These are phyloP conservation scores for Manacus vitellinus DNA, from an alignment of 2,113 vertebrate genomes.

Conservation along the genomic window DNA sequence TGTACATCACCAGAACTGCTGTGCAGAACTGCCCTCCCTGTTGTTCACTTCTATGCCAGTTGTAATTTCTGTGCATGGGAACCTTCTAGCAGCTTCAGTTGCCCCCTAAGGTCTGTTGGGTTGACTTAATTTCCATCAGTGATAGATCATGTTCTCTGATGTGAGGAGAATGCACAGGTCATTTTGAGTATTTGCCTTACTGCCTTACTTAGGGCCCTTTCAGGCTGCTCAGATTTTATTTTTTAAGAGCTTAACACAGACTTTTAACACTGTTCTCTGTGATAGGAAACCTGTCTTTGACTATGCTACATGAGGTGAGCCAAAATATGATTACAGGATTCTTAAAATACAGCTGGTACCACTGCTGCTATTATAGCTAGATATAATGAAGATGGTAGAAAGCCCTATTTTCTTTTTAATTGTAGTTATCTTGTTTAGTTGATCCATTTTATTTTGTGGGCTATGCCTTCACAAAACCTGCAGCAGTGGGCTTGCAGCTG, in stretches of 20 bases:
- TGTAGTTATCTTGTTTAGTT: not conserved
- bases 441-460: not conserved
- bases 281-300: not conserved
- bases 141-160: not conserved
- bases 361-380: not conserved
- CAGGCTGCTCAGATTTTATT: not conserved
- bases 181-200: not conserved
- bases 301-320: not conserved
- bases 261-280: not conserved
- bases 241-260: not conserved
- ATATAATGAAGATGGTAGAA: not conserved
- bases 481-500: not conserved
- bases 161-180: rapidly evolving
- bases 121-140: not conserved
- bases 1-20: not conserved
- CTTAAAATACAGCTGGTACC: not conserved
- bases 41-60: not conserved
- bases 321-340: not conserved
- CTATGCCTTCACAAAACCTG: not conserved
- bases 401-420: not conserved
- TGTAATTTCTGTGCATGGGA: not conserved
- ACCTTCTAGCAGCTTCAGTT: not conserved
- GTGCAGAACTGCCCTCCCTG: not conserved
- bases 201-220: not conserved
- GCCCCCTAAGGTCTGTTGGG: not conserved